Percentiles rank a stretch among this genome's conserved stretches.
Evolutionary conservation across 2,888 invertebrate genomes (phyloP).

Genomic region (Metellina segmentata): DNA sequence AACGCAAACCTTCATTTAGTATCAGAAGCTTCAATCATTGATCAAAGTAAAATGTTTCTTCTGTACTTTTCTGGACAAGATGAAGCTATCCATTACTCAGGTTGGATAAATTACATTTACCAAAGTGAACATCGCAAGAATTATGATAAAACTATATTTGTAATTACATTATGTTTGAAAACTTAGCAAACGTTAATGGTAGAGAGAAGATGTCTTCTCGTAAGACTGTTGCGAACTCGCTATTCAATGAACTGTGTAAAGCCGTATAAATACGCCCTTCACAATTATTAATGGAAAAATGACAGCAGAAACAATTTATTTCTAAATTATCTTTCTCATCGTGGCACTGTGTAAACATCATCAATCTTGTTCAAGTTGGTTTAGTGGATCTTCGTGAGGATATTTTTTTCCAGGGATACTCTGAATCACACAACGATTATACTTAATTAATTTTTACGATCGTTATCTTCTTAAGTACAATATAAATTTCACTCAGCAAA

Average conservation of each 20-base stretch:
- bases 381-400: neutral
- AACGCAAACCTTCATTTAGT: neutral
- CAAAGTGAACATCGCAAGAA: neutral
- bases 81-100: neutral
- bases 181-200: neutral
- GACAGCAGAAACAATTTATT: constrained; percentile 19
- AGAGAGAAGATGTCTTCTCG: neutral
- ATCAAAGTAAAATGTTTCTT: neutral
- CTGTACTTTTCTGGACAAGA: neutral
- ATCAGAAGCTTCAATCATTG: neutral
- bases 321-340: constrained; percentile 19
- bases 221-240: neutral
- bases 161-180: neutral
- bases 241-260: neutral
- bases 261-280: neutral
- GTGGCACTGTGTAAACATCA: constrained; percentile 2
- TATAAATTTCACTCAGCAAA: neutral
- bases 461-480: neutral
- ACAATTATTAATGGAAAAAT: constrained; percentile 15
- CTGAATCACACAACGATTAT: neutral
- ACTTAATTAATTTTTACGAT: neutral
- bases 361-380: constrained; percentile 9
- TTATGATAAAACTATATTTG: constrained; percentile 1
- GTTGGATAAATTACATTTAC: neutral
- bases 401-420: neutral